Percentiles rank a stretch among this genome's conserved stretches.
phyloP scores from a whole-genome alignment of 2,797 vertebrate species.

The Myotis daubentonii region DNA sequence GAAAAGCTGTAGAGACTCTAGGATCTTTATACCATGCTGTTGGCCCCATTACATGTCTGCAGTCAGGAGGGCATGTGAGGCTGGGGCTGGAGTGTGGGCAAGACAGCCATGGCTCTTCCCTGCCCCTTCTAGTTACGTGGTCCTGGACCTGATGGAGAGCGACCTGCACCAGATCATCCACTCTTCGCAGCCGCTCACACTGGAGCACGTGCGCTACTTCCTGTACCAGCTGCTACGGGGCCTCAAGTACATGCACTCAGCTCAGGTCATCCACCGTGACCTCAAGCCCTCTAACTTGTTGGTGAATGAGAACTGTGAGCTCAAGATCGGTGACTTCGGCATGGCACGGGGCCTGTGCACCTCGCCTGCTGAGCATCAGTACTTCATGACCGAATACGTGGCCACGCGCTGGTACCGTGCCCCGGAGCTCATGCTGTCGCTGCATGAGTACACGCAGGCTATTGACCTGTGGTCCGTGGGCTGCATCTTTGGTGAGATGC shows the following conservation, averaged over 20 bases:
- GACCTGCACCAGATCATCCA: conserved; percentile 97
- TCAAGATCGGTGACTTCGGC: conserved; percentile 96
- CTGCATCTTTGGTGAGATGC: conserved; percentile 96
- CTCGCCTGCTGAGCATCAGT: conserved; percentile 89
- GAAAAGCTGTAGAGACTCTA: conserved; percentile 2
- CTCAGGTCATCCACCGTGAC: conserved; percentile 95
- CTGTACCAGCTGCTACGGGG: conserved; percentile 95
- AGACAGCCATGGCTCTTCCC: neutral
- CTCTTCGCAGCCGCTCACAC: conserved; percentile 91
- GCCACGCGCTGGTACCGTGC: conserved; percentile 96
- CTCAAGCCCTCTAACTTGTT: conserved; percentile 95
- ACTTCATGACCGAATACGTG: conserved; percentile 96
- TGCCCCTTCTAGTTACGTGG: conserved; percentile 90
- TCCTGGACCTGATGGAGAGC: conserved; percentile 95
- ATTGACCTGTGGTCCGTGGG: conserved; percentile 97
- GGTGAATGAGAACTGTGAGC: conserved; percentile 96
- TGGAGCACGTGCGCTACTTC: conserved; percentile 95
- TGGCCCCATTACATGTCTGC: neutral
- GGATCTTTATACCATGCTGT: neutral
- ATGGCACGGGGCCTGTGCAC: conserved; percentile 95
- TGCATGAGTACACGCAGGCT: conserved; percentile 94
- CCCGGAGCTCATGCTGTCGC: conserved; percentile 94
- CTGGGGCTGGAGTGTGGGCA: neutral
- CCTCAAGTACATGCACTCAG: conserved; percentile 95
- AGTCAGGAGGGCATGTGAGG: neutral